Evolutionary conservation across 2,797 vertebrate genomes (phyloP), one percentile per base, ranked within the genome.

Genomic region (Periophthalmus magnuspinnatus): DNA sequence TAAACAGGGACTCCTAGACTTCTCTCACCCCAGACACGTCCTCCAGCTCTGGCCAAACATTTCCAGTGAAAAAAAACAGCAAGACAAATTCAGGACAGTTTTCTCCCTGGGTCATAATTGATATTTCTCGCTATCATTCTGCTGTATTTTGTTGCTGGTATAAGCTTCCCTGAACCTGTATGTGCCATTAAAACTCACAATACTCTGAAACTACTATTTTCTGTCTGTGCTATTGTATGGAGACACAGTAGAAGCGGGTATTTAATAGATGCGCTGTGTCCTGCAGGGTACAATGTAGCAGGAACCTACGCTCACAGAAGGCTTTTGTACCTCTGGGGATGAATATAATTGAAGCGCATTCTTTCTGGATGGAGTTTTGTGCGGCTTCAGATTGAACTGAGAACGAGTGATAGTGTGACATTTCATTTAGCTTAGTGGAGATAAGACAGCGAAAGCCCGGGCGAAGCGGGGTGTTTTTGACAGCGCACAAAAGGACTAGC

Each of bases 341-440:
- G 34, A 69, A 78, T 89, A 88, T 84, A 84, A 88, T 87, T 84
- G 86, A 52, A 64, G 68, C 7, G 5, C 79, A 79, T 84, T 80
- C 70, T 70, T 67, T 33, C 77, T 66, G 79, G 70, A 82, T 80
- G 65, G 72, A 78, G 69, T 71, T 71, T 59, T 73, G 66, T 59
- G 71, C 13, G 0, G 69, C 32, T 82, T 81, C 63, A 21, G 8
- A 21, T 83, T 81, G 71, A 81, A 78, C 76, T 69, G 68, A 70
- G 68, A 28, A 65, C 52, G 57, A 79, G 74, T 72, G 75, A 76
- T 69, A 70, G 67, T 41, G 62, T 84, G 75, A 77, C 78, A 83
- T 75, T 86, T 82, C 24, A 74, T 82, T 83, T 79, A 71, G 79
- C 73, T 77, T 38, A 48, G n/a, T 60, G 34, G 6, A 70, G 79